phyloP scores from a whole-genome alignment of 2,888 invertebrate genomes.

The Syrista parreyssii region DNA sequence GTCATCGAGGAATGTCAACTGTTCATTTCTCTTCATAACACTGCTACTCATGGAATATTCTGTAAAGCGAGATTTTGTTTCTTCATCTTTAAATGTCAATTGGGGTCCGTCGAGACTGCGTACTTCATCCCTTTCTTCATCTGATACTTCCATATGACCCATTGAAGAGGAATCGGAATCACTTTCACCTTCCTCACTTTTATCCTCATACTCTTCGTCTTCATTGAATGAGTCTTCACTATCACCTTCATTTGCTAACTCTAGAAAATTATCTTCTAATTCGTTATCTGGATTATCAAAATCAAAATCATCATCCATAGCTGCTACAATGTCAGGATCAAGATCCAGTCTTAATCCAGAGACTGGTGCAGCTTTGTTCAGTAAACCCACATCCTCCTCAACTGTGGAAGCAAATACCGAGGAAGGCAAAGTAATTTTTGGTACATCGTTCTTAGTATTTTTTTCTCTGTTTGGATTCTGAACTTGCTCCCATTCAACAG shows the following conservation, averaged over 20 bases:
- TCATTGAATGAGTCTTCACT: slow-evolving; percentile 58
- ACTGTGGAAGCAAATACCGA: slow-evolving; percentile 89
- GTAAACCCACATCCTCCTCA: slow-evolving; percentile 85
- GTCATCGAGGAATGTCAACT: slow-evolving; percentile 84
- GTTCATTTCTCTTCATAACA: slow-evolving; percentile 86
- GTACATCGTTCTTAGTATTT: slow-evolving; percentile 46
- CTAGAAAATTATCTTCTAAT: slow-evolving; percentile 93
- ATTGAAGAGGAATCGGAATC: slow-evolving; percentile 55
- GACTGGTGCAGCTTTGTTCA: slow-evolving; percentile 84
- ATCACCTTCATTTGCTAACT: slow-evolving; percentile 77
- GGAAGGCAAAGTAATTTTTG: slow-evolving; percentile 77
- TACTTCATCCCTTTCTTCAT: slow-evolving; percentile 66
- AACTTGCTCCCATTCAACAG: slow-evolving; percentile 69
- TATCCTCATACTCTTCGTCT: slow-evolving; percentile 64
- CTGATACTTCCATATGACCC: slow-evolving; percentile 44
- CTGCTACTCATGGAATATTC: slow-evolving; percentile 95
- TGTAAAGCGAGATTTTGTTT: slow-evolving; percentile 89
- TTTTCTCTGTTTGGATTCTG: slow-evolving; percentile 43
- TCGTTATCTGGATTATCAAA: slow-evolving; percentile 84
- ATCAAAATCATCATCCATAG: slow-evolving; percentile 93
- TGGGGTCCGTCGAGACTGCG: slow-evolving; percentile 65
- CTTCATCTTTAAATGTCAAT: slow-evolving; percentile 72
- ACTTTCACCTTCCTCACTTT: slow-evolving; percentile 58
- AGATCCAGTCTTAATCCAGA: slow-evolving; percentile 76
- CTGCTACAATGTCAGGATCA: slow-evolving; percentile 94